A percentile compares a stretch with the other conserved stretches of the same genome.
Conservation (phyloP, 1,140 invertebrate species). For the Aphis craccivora region DNA sequence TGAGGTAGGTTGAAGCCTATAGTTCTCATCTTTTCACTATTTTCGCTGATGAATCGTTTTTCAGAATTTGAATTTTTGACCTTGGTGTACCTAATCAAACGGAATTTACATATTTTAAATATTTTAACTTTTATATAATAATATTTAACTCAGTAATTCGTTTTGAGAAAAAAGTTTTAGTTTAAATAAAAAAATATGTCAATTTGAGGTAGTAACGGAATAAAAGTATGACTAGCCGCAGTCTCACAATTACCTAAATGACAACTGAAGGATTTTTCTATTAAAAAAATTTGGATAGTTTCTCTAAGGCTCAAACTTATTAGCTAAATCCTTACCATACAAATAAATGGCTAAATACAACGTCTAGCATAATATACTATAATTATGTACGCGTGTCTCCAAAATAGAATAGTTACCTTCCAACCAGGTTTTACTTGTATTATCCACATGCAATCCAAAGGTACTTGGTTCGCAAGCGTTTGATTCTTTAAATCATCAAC, state of each 20-base stretch:
- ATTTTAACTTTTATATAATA: not conserved
- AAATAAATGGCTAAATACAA: not conserved
- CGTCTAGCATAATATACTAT: not conserved
- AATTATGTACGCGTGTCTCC: not conserved
- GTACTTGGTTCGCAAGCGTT: constrained; percentile 66
- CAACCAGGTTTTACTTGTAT: constrained; percentile 73
- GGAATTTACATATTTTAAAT: not conserved
- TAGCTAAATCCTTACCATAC: not conserved
- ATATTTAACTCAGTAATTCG: not conserved
- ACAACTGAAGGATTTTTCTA: not conserved
- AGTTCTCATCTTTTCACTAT: no score
- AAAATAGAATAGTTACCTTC: constrained; percentile 68
- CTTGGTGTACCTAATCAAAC: not conserved
- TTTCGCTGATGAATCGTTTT: not conserved
- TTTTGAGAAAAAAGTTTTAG: not conserved
- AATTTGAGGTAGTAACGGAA: not conserved
- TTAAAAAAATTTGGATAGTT: not conserved
- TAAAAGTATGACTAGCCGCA: not conserved
- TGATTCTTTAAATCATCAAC: constrained; percentile 68
- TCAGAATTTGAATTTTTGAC: not conserved
- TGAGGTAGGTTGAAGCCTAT: no score
- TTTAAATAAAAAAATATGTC: not conserved
- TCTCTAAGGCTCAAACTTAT: not conserved
- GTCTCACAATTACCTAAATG: not conserved
- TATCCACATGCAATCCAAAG: constrained; percentile 83